phyloP scores from a whole-genome alignment of 2,113 vertebrate genomes.

The Pseudonaja textilis region DNA sequence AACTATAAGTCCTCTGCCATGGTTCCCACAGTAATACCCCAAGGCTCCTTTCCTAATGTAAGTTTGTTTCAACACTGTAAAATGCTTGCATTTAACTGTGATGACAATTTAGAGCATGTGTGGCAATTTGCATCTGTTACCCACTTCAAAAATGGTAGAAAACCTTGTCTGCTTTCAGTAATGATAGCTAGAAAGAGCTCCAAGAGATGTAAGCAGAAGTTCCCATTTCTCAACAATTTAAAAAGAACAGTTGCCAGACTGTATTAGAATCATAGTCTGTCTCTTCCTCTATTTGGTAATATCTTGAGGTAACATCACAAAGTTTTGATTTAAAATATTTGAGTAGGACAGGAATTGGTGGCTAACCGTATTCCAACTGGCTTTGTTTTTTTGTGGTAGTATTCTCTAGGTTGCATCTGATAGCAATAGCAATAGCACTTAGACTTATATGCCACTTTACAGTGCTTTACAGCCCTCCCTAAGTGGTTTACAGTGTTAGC shows the following conservation, averaged over 20 bases:
- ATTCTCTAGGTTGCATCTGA: background rate
- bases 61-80: background rate
- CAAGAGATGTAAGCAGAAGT: background rate
- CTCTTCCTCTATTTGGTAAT: background rate
- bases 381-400: background rate
- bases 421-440: background rate
- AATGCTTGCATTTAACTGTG: background rate
- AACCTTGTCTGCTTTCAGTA: background rate
- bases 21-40: background rate
- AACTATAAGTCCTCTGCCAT: background rate
- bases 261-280: background rate
- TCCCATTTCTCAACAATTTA: background rate
- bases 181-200: background rate
- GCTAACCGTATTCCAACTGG: background rate
- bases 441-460: no score
- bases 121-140: background rate
- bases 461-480: no score
- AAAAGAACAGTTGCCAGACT: background rate
- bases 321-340: background rate
- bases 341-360: background rate
- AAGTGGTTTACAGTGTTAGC: no score
- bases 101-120: background rate
- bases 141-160: background rate
- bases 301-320: background rate
- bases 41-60: background rate